Conservation (phyloP, 2,797 vertebrate species). For the Crypturellus tataupa region DNA sequence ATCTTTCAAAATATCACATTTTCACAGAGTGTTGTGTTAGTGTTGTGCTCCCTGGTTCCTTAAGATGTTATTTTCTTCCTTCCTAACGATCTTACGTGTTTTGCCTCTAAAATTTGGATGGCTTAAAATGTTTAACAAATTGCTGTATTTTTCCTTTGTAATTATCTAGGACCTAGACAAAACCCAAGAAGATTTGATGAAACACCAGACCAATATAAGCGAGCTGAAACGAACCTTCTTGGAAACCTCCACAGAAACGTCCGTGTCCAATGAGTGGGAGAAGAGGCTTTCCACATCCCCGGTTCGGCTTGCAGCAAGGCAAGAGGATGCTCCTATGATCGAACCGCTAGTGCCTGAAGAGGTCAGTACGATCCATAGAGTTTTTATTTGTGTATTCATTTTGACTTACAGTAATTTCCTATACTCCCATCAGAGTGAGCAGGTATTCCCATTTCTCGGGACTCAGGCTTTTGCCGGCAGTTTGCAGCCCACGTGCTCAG, state of each 20-base stretch:
- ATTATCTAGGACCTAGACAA: conserved; percentile 89
- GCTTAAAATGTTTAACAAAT: conserved; percentile 27
- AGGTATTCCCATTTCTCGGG: background rate
- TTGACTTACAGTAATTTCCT: background rate
- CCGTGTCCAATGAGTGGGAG: conserved; percentile 92
- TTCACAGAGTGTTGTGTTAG: conserved; percentile 81
- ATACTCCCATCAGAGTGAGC: background rate
- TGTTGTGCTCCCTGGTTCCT: conserved; percentile 71
- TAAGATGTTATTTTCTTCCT: conserved; percentile 63
- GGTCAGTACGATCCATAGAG: conserved; percentile 82
- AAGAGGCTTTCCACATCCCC: conserved; percentile 93
- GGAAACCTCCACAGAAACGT: conserved; percentile 85
- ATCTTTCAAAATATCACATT: conserved; percentile 78
- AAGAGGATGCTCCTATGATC: conserved; percentile 91
- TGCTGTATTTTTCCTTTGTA: conserved; percentile 72
- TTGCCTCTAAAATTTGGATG: conserved; percentile 29
- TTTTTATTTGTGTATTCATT: background rate
- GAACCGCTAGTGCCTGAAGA: conserved; percentile 92
- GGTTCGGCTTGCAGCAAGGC: conserved; percentile 83
- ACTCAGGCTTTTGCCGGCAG: background rate
- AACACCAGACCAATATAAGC: conserved; percentile 94
- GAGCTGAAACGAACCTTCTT: conserved; percentile 97
- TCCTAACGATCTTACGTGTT: conserved; percentile 71
- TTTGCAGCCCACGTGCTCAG: background rate
- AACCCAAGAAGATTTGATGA: conserved; percentile 89